Base-by-base conservation (phyloP, 2,888 invertebrate genomes). In the Calameuta pallipes region DNA sequence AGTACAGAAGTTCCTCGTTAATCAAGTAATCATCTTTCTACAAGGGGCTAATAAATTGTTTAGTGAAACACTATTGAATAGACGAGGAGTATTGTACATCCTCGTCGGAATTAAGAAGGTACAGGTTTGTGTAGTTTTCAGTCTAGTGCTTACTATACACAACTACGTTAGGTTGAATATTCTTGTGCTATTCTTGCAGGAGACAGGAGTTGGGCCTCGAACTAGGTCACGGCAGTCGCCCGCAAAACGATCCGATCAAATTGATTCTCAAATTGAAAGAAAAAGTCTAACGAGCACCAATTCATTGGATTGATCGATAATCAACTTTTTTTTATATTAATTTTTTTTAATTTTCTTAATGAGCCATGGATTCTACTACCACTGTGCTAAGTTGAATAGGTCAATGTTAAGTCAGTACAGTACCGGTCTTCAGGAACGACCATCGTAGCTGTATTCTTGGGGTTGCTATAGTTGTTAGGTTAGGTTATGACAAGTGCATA, bases 181-280 rank as follows among this genome's bases (percentile, higher is more conserved):
- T 56, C 56, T 35, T 30, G 11, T 74, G n/a, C 74, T 71, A 34
- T 36, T 74, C 74, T 34, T 34, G 80, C 83, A 80, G 85, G 87
- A 87, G 87, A 86, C 86, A 84, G 87, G 87, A 88, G 84, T 80
- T 82, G 84, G 82, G 82, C 82, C 81, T 79, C 84, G 84, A 89
- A 87, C 89, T 90, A 84, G 89, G 89, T 90, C 89, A 90, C 88
- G 89, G 89, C 86, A 90, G 89, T 56, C 56, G 56, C 88, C 87
- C 87, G 86, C 89, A 86, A 87, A 89, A 89, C 86, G 87, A 84
- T 85, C 83, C 83, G 85, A 87, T 89, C 87, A 87, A 87, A 88
- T 89, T 89, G 89, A 89, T 89, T 71, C 34, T 71, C 71, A 71
- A 71, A 56, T 56, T 56, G 23, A 56, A 56, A 56, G 56, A 56